Evolutionary conservation across 2,797 vertebrate genomes (phyloP), one percentile per base, ranked within the genome.

Genomic region (Chloroceryle amazona): DNA sequence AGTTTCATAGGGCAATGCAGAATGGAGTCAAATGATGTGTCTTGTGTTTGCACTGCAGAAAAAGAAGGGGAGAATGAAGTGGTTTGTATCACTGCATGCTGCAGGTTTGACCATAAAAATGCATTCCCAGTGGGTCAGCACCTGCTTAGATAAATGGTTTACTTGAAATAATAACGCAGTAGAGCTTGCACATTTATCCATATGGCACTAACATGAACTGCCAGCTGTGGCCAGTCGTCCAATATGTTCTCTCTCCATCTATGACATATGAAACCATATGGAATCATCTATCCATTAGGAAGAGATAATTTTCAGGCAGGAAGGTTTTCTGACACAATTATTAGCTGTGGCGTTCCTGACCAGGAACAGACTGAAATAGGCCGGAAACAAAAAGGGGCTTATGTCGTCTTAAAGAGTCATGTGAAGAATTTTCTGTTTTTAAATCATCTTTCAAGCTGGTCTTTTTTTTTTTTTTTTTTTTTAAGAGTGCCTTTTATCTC

Each of bases 241-340:
- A 96, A 93, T 97, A 95, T 94, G 94, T 96, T 95, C 81, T 71
- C 76, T 81, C 83, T 82, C 94, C 81, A 74, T 86, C 97, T 95
- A 91, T 90, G 96, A 97, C 96, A 97, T 84, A 90, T 19, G 66
- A 96, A 95, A 96, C 96, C 93, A 96, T 96, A 96, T 91, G 96
- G 97, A 96, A 96, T 86, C 88, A 94, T 95, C 95, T 94, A 82
- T 89, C 95, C 94, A 97, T 97, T 98, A 97, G 92, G 96, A 96
- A 94, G 97, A 97, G 88, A 97, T 95, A 85, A 96, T 97, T 96
- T 96, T 95, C 90, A 95, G 95, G 87, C 91, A 86, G 81, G 86
- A 96, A 93, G 62, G 62, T 85, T 96, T 96, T 87, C 86, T 95
- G 90, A 95, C 96, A 96, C 63, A 96, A 97, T 96, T 96, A 96